A percentile compares a stretch with the other conserved stretches of the same genome.
These are phyloP conservation scores for Agelastica alni DNA, from an alignment of 2,888 invertebrate species.

Conservation along the genomic window DNA sequence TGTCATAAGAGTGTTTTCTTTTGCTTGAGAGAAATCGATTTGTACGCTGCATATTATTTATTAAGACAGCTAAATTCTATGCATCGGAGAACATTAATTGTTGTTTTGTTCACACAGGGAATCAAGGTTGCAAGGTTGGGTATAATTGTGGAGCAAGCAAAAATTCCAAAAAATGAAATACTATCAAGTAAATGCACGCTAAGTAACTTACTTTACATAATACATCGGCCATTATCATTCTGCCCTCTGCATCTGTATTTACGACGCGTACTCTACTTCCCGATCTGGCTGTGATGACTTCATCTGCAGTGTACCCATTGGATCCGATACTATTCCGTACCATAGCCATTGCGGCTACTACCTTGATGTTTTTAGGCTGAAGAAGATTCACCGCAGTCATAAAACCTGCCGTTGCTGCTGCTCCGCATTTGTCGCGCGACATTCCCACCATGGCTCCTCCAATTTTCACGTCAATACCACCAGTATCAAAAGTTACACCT, in stretches of 20 bases:
- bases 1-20: too few species aligned
- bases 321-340: conserved; percentile 91
- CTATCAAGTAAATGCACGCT: too few species aligned
- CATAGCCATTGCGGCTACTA: conserved; percentile 81
- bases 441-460: conserved; percentile 83
- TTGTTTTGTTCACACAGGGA: too few species aligned
- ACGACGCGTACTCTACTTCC: conserved; percentile 84
- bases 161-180: too few species aligned
- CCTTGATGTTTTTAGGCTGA: conserved; percentile 73
- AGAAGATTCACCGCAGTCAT: conserved; percentile 72
- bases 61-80: too few species aligned
- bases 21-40: too few species aligned
- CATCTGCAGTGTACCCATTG: conserved; percentile 88
- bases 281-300: conserved; percentile 81
- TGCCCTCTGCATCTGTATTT: conserved; percentile 95
- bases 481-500: conserved; percentile 84
- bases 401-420: conserved; percentile 90
- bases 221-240: conserved; percentile 91
- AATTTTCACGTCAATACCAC: conserved; percentile 83
- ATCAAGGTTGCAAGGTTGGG: too few species aligned
- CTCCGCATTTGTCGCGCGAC: conserved; percentile 94
- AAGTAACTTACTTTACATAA: conserved; percentile 74
- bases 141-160: too few species aligned
- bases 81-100: too few species aligned
- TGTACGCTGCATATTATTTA: too few species aligned